Base-by-base conservation (phyloP, 2,113 vertebrate genomes). In the Limnothrissa miodon region DNA sequence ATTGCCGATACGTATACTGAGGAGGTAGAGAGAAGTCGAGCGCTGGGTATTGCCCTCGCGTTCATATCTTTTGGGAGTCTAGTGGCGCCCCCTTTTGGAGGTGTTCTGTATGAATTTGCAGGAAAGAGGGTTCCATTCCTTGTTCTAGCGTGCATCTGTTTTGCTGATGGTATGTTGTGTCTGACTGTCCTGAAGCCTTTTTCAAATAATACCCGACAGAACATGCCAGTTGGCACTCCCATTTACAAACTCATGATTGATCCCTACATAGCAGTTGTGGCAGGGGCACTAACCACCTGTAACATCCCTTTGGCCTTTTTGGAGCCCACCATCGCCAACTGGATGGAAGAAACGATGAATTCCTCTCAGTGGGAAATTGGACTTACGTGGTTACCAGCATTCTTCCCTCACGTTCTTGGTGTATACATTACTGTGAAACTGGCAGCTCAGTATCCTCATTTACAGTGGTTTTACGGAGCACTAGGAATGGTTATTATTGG, bases 61-160 rank as follows among this genome's bases (percentile, higher is more conserved):
- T 99, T 98, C 93, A 99, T 99, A 91, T 99, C 98, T 23, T 98
- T 99, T 44, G 98, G 98, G 4, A 98, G 97, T 83, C 93, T 99
- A 1, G 97, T 93, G 89, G 98, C 98, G 44, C 98, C 98, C 66
- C 98, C 98, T 1, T 99, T 99, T 83, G 97, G 98, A 3, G 98
- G 98, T 11, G 81, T 97, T 79, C 95, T 99, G 36, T 98, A 97
- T 83, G 78, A 96, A 88, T 97, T 99, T 79, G 97, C 93, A 0
- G 96, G 96, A 78, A 96, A 96, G 90, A 85, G 89, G 10, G 93
- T 97, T 80, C 98, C 98, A 48, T 99, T 99, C 83, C 85, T 99
- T 53, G 96, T 98, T 44, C 95, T 99, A 62, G 97, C 98, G 39
- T 92, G 86, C 1, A 89, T 99, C 80, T 98, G 96, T 36, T 93